These are phyloP conservation scores for Antechinus flavipes DNA, from an alignment of 2,113 vertebrate genomes.

Conservation along the genomic window DNA sequence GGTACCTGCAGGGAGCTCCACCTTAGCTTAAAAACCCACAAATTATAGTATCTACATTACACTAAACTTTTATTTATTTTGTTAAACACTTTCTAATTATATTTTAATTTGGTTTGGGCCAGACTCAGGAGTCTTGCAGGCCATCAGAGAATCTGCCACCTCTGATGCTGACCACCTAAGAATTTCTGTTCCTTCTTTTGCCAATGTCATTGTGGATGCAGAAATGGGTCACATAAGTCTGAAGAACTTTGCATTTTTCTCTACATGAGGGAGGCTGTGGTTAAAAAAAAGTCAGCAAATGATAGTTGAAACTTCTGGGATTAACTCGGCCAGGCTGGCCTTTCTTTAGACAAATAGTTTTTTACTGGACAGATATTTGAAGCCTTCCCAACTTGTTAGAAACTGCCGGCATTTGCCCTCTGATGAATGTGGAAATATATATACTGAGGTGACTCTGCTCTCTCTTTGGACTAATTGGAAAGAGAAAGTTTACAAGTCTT, in stretches of 20 bases:
- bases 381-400: background rate
- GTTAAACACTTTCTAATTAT: background rate
- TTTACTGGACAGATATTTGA: background rate
- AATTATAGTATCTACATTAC: background rate
- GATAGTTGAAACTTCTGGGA: background rate
- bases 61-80: background rate
- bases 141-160: background rate
- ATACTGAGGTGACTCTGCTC: background rate
- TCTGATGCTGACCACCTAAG: background rate
- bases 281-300: background rate
- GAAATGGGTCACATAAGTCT: background rate
- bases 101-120: background rate
- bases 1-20: background rate
- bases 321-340: background rate
- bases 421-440: background rate
- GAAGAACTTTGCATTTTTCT: background rate
- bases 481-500: background rate
- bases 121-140: background rate
- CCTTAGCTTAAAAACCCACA: background rate
- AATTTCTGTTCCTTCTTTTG: background rate
- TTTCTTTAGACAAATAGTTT: background rate
- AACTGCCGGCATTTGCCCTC: background rate
- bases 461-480: background rate
- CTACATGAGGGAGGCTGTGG: background rate
- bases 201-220: no score